Conservation (phyloP, 2,888 invertebrate species). For the Onthophagus sagittarius region DNA sequence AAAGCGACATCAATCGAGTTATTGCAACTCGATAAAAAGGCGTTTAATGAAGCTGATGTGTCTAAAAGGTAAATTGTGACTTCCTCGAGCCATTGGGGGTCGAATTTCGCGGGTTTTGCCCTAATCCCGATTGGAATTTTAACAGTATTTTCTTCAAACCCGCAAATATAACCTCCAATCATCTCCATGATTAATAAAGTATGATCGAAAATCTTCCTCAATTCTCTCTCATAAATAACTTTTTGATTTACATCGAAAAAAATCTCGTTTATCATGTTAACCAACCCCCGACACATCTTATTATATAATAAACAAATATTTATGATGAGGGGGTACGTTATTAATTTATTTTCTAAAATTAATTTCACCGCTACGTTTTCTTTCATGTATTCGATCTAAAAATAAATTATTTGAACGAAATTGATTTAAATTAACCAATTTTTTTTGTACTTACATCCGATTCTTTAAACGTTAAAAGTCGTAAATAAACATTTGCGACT, state of each 20-base stretch:
- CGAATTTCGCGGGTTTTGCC: conserved; percentile 38
- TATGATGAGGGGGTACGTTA: conserved; percentile 40
- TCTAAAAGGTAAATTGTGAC: conserved; percentile 40
- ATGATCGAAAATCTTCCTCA: conserved; percentile 39
- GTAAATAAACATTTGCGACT: conserved; percentile 67
- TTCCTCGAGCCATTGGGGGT: conserved; percentile 42
- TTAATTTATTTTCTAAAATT: conserved; percentile 38
- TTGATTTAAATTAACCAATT: too few relatives aligned
- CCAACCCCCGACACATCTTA: conserved; percentile 36
- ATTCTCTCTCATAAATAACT: conserved; percentile 37
- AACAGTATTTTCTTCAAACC: conserved; percentile 36
- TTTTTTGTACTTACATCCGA: conserved; percentile 66
- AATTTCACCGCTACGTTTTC: conserved; percentile 35
- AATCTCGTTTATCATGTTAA: conserved; percentile 35
- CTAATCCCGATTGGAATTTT: conserved; percentile 39
- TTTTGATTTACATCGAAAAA: conserved; percentile 37
- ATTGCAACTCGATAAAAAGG: conserved; percentile 38
- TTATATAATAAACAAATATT: conserved; percentile 39
- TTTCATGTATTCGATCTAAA: conserved; percentile 43
- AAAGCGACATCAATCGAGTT: conserved; percentile 36
- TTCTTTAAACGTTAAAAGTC: conserved; percentile 77
- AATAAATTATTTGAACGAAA: too few relatives aligned
- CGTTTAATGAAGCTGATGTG: conserved; percentile 35
- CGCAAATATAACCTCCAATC: conserved; percentile 40
- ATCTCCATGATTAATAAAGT: conserved; percentile 41